Conservation (phyloP, 2,797 vertebrate species). For the Phrynocephalus vlangalii region DNA sequence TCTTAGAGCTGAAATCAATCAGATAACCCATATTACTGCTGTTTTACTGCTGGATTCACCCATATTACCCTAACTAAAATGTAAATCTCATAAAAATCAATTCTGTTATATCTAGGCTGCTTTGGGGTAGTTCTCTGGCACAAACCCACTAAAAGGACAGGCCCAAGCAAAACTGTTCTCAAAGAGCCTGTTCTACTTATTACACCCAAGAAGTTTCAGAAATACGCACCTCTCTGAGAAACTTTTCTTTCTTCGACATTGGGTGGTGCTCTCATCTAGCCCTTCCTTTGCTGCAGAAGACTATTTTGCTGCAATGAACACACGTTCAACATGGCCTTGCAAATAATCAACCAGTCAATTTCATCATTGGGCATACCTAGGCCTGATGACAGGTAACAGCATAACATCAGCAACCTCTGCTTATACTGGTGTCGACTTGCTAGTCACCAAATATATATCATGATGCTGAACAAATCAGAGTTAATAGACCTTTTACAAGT, state of each 20-base stretch:
- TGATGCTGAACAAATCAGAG: neutral
- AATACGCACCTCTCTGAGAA: neutral
- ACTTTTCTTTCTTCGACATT: too few relatives aligned
- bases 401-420: neutral
- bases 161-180: neutral
- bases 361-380: neutral
- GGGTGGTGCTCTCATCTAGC: neutral
- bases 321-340: too few relatives aligned
- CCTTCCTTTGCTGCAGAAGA: too few relatives aligned
- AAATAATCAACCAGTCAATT: neutral
- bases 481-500: neutral
- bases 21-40: neutral
- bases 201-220: neutral
- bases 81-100: neutral
- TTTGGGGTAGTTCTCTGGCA: neutral
- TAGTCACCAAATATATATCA: neutral
- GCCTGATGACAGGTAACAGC: neutral
- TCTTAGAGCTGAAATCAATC: neutral
- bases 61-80: neutral
- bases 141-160: neutral
- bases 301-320: too few relatives aligned
- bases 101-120: too few relatives aligned
- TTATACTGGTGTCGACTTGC: neutral
- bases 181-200: neutral
- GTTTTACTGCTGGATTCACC: neutral